Evolutionary conservation across 2,888 invertebrate species (phyloP), one percentile per base, ranked within the genome.

Genomic region (Aporophyla nigra): DNA sequence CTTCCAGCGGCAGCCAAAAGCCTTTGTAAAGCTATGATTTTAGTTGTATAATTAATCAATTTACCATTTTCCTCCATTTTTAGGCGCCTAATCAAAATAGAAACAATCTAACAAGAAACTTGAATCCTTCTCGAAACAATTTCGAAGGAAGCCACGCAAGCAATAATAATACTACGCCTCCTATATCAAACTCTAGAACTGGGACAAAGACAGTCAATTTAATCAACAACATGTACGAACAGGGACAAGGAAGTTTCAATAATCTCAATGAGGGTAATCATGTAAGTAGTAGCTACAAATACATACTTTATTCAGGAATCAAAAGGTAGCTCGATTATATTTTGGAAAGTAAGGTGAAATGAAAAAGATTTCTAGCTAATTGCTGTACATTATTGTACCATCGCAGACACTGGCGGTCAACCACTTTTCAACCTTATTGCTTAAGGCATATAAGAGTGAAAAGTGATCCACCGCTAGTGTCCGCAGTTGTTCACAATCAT

Each of bases 171-270:
- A 90, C 93, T 62, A 92, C 93, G 16, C 92, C 95, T 65, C 88
- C 94, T 46, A 89, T 90, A 66, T 90, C 94, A 16, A 95, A 93
- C 80, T 92, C 94, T 49, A 91, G 96, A 81, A 90, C 93, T 76
- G 94, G 92, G 33, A 94, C 95, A 10, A 96, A 96, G 86, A 95
- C 95, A 79, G 95, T 96, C 9, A 96, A 96, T 86, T 88, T 96
- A 83, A 96, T 96, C 88, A 96, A 96, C 91, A 96, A 96, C 78
- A 96, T 96, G 96, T 96, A 95, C 89, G 96, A 96, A 74, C 95
- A 94, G 85, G 94, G 93, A 63, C 96, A 96, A 85, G 94, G 94
- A 59, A 93, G 92, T 87, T 94, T 95, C 74, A 96, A 93, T 81
- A 96, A 96, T 84, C 78, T 95, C 58, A 96, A 95, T 91, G 96